Percentiles rank a stretch among this genome's conserved stretches.
Conservation (phyloP, 2,888 invertebrate species). For the Drosophila formosana region DNA sequence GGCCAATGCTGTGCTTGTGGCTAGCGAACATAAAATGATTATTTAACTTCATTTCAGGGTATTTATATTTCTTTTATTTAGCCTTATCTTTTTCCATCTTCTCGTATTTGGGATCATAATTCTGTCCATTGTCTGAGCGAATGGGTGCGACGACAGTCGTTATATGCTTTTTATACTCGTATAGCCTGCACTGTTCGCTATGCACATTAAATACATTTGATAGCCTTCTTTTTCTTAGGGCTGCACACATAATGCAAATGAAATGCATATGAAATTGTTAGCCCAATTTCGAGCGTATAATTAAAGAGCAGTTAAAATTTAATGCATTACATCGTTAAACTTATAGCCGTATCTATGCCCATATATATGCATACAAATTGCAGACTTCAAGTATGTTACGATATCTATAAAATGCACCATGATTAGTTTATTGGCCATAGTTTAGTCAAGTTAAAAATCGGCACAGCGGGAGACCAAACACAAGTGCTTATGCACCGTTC, state of each 20-base stretch:
- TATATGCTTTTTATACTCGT: slow-evolving; percentile 20
- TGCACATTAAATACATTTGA: slow-evolving; percentile 65
- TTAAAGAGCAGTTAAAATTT: slow-evolving; percentile 62
- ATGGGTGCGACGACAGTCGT: slow-evolving; percentile 60
- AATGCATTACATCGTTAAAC: slow-evolving; percentile 57
- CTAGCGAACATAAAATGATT: slow-evolving; percentile 60
- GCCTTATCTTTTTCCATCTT: slow-evolving; percentile 3
- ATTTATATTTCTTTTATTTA: slow-evolving; percentile 19
- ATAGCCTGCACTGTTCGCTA: slow-evolving; percentile 23
- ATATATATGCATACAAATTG: neutral
- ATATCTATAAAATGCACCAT: slow-evolving; percentile 23
- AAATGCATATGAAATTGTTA: slow-evolving; percentile 52
- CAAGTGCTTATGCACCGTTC: slow-evolving; percentile 21
- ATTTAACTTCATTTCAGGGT: slow-evolving; percentile 60
- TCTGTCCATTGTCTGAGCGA: slow-evolving; percentile 34
- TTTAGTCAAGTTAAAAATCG: slow-evolving; percentile 10
- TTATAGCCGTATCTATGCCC: slow-evolving; percentile 22
- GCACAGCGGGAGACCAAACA: slow-evolving; percentile 16
- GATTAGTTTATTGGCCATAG: slow-evolving; percentile 36
- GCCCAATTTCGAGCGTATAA: slow-evolving; percentile 49
- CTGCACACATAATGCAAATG: slow-evolving; percentile 59
- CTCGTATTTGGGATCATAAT: slow-evolving; percentile 21
- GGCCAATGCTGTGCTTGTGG: slow-evolving; percentile 71
- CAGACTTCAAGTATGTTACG: slow-evolving; percentile 4
- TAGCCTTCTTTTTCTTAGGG: slow-evolving; percentile 27